Evolutionary conservation across 2,888 invertebrate genomes (phyloP).

Genomic region (Miltochrista miniata): DNA sequence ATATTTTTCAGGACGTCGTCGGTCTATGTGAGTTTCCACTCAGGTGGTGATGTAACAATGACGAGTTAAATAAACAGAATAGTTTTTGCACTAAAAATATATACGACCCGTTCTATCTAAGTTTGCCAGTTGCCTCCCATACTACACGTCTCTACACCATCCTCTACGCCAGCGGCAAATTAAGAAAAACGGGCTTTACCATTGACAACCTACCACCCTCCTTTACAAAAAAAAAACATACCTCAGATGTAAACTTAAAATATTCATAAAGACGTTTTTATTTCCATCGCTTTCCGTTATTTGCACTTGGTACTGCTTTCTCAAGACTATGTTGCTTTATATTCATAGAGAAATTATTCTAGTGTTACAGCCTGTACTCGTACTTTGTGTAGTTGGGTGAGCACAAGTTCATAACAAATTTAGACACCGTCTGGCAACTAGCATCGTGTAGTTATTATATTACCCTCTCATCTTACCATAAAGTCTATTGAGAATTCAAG

Average conservation of each 20-base stretch:
- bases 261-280: not conserved
- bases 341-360: constrained; percentile 3
- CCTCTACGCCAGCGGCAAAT: too few species aligned
- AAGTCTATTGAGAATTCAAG: too few species aligned
- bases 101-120: too few species aligned
- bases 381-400: not conserved
- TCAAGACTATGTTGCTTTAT: not conserved
- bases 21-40: too few species aligned
- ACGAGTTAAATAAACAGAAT: too few species aligned
- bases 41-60: too few species aligned
- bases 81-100: too few species aligned
- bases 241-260: not conserved
- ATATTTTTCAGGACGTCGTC: too few species aligned
- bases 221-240: not conserved
- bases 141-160: too few species aligned
- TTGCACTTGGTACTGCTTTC: constrained; percentile 1
- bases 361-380: not conserved
- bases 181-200: too few species aligned
- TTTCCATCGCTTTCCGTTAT: not conserved
- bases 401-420: constrained; percentile 3
- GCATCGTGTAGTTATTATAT: not conserved
- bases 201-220: not conserved
- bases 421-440: constrained; percentile 2
- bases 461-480: not conserved
- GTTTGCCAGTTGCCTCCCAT: too few species aligned